Conservation (phyloP, 2,797 vertebrate genomes). For the Enteromius thamalakanensis region DNA sequence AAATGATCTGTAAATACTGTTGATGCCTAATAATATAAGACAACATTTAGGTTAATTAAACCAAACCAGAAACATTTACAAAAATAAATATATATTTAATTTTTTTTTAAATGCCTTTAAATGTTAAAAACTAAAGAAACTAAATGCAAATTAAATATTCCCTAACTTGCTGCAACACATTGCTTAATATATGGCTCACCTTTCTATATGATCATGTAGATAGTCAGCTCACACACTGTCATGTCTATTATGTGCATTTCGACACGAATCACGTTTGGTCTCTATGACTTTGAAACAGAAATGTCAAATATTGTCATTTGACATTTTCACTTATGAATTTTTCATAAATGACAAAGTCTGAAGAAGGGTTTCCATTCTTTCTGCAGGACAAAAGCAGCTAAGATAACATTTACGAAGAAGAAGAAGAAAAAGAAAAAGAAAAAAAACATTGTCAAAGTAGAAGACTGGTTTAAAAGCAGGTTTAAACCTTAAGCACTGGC, state of each 20-base stretch:
- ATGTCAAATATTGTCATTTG: slow-evolving; percentile 55
- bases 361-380: slow-evolving; percentile 40
- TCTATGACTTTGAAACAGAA: slow-evolving; percentile 50
- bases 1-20: neutral
- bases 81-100: neutral
- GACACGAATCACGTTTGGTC: slow-evolving; percentile 32
- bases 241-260: slow-evolving; percentile 11
- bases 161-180: neutral
- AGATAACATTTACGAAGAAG: slow-evolving; percentile 28
- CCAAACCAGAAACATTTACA: neutral
- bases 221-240: neutral
- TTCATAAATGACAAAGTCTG: slow-evolving; percentile 49
- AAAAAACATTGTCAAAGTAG: neutral
- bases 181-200: neutral
- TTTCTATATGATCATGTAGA: neutral
- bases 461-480: neutral
- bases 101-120: neutral
- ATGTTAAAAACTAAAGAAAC: neutral
- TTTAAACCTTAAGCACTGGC: neutral
- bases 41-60: neutral
- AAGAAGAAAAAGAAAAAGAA: neutral
- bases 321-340: slow-evolving; percentile 57
- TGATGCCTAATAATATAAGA: neutral
- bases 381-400: slow-evolving; percentile 30
- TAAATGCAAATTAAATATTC: neutral